A percentile compares a stretch with the other conserved stretches of the same genome.
Evolutionary conservation across 2,888 invertebrate species (phyloP).

Genomic region (Thalpophila matura): DNA sequence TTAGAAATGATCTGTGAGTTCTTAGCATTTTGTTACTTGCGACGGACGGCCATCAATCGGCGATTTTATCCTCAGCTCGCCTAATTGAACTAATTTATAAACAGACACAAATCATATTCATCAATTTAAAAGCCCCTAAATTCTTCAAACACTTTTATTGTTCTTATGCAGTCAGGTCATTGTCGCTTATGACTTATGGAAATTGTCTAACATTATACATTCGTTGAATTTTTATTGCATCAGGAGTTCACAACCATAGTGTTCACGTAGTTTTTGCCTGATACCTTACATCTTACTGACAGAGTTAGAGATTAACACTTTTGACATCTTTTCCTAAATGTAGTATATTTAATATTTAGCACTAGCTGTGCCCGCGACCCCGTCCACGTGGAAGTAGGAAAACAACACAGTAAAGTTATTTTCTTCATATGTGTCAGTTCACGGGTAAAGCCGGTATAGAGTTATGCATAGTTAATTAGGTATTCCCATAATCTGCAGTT

Average conservation of each 20-base stretch:
- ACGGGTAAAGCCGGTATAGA: no score
- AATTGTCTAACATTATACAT: constrained; percentile 4
- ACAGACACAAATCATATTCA: constrained; percentile 65
- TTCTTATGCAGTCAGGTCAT: constrained; percentile 14
- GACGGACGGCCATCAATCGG: constrained; percentile 19
- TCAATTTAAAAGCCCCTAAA: constrained; percentile 62
- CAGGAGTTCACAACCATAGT: neutral
- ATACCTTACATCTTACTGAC: no score
- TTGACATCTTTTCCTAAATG: no score
- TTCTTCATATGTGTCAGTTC: no score
- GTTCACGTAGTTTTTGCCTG: neutral
- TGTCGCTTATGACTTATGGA: constrained; percentile 22
- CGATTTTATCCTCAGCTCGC: constrained; percentile 57
- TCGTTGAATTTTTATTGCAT: constrained; percentile 16
- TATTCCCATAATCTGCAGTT: no score
- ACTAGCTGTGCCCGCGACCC: no score
- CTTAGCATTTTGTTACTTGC: constrained; percentile 29
- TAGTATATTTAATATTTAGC: no score
- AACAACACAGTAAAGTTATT: no score
- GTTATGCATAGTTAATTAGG: no score
- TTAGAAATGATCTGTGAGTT: constrained; percentile 1
- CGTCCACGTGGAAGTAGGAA: no score
- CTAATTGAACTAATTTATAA: constrained; percentile 71
- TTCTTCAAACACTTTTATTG: constrained; percentile 44
- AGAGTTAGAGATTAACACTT: no score